Percentiles rank a stretch among this genome's conserved stretches.
Conservation (phyloP, 2,888 invertebrate genomes). For the Bembecia ichneumoniformis region DNA sequence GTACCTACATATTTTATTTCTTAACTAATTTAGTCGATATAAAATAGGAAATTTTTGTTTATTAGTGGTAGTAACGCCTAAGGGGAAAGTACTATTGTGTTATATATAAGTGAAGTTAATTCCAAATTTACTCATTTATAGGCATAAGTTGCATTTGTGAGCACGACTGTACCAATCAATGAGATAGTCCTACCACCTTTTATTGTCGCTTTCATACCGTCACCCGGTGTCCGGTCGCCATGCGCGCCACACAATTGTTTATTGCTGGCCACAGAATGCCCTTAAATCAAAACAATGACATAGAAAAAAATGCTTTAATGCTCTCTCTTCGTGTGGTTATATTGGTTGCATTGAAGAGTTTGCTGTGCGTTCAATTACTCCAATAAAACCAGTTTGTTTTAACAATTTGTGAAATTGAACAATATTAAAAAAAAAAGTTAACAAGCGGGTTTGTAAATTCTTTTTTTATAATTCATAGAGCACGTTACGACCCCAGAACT, state of each 20-base stretch:
- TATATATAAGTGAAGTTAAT: no score
- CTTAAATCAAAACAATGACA: constrained; percentile 3
- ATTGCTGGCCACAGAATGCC: constrained; percentile 20
- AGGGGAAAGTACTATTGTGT: no score
- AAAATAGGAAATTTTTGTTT: no score
- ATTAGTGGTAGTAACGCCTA: no score
- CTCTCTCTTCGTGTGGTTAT: not conserved
- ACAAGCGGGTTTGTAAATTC: no score
- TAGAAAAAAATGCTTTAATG: constrained; percentile 5
- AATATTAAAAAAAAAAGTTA: no score
- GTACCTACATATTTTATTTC: no score
- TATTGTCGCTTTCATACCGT: constrained; percentile 61
- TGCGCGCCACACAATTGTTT: constrained; percentile 50
- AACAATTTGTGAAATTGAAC: not conserved
- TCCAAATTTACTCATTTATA: no score
- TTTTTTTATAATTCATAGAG: no score
- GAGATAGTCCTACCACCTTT: constrained; percentile 65
- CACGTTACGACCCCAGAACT: no score
- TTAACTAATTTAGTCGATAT: no score
- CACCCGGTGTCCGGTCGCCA: constrained; percentile 66
- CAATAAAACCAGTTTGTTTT: not conserved
- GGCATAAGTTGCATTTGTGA: constrained; percentile 1
- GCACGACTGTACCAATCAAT: constrained; percentile 50
- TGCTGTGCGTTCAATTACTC: not conserved
- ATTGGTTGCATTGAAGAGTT: not conserved